phyloP scores from a whole-genome alignment of 2,113 vertebrate species.

The Podarcis muralis region DNA sequence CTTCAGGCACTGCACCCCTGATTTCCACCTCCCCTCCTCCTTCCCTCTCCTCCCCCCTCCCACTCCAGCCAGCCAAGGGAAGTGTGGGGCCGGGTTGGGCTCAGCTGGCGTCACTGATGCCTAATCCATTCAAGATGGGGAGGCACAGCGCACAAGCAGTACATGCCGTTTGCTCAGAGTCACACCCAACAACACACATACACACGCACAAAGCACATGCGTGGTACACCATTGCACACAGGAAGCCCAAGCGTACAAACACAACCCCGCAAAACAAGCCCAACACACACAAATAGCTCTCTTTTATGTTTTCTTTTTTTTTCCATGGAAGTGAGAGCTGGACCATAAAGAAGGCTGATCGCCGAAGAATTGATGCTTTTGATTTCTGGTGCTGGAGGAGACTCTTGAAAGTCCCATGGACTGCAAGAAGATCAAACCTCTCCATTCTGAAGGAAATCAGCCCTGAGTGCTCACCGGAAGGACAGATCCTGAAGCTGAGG shows the following conservation, averaged over 20 bases:
- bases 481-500: no score
- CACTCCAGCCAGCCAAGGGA: constrained; percentile 20
- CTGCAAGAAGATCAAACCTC: no score
- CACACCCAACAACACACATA: not conserved
- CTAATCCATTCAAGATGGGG: constrained; percentile 45
- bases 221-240: not conserved
- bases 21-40: not conserved
- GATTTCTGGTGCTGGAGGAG: no score
- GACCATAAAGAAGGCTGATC: no score
- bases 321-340: no score
- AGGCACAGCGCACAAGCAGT: constrained; percentile 24
- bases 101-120: constrained; percentile 32
- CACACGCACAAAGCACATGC: not conserved
- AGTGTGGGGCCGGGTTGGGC: constrained; percentile 29
- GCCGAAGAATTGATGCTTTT: no score
- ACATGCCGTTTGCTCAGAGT: not conserved
- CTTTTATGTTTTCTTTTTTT: not conserved
- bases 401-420: no score
- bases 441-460: no score
- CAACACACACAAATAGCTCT: not conserved
- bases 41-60: not conserved
- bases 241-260: not conserved
- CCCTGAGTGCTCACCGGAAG: no score
- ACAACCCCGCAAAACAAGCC: not conserved
- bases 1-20: constrained; percentile 30